A percentile compares a stretch with the other conserved stretches of the same genome.
Conservation (phyloP, 2,888 invertebrate species). For the Epistrophe eligans region DNA sequence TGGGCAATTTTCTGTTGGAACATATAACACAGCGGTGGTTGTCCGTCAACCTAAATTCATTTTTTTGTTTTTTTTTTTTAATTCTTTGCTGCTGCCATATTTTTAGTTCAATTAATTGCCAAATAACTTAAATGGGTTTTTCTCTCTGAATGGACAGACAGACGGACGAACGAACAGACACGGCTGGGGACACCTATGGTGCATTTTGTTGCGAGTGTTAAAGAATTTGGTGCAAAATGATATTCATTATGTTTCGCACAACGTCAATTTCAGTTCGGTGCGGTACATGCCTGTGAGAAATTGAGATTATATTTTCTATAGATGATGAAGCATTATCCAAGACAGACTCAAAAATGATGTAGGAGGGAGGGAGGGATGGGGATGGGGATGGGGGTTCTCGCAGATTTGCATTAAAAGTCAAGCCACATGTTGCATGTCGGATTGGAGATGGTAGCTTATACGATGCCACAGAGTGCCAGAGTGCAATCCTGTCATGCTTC, state of each 20-base stretch:
- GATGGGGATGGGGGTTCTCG: no score
- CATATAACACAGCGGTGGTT: constrained; percentile 43
- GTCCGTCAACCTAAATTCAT: constrained; percentile 60
- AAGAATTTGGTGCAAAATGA: constrained; percentile 58
- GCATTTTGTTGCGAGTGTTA: constrained; percentile 27
- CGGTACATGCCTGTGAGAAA: constrained; percentile 61
- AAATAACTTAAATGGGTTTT: constrained; percentile 69
- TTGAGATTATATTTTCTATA: constrained; percentile 56
- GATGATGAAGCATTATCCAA: background rate
- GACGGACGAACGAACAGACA: background rate
- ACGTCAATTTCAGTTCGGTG: constrained; percentile 55
- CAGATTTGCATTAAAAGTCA: constrained; percentile 55
- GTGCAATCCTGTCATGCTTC: constrained; percentile 71
- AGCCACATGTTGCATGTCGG: constrained; percentile 64
- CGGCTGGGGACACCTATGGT: constrained; percentile 49
- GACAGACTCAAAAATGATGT: background rate
- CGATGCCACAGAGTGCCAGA: constrained; percentile 17
- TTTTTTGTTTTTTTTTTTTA: background rate
- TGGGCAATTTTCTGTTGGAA: constrained; percentile 22
- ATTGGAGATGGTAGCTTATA: constrained; percentile 63
- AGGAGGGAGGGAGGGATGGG: background rate
- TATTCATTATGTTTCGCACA: constrained; percentile 70
- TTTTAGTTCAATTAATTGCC: constrained; percentile 67
- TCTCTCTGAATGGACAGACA: constrained; percentile 20
- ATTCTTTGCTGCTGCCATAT: background rate